Conservation (phyloP, 2,888 invertebrate species). For the Mythimna loreyi region DNA sequence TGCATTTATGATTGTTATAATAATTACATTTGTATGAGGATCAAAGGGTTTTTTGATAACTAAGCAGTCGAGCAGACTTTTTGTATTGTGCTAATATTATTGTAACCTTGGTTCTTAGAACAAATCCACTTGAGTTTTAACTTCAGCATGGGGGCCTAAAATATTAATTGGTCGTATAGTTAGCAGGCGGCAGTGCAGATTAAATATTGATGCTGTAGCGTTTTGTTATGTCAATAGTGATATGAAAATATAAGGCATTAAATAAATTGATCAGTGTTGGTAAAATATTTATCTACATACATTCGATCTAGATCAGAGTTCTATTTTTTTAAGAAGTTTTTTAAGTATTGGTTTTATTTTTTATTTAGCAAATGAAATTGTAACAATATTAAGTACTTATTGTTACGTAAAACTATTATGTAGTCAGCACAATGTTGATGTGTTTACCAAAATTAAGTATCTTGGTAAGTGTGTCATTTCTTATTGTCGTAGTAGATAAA, state of each 20-base stretch:
- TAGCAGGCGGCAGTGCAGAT: not conserved
- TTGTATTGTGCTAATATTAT: not conserved
- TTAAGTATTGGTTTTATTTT: constrained; percentile 16
- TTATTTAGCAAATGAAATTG: constrained; percentile 1
- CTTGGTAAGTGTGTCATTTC: constrained; percentile 42
- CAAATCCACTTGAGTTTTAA: not conserved
- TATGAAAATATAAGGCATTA: not conserved
- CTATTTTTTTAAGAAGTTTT: constrained; percentile 43
- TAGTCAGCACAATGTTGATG: constrained; percentile 13
- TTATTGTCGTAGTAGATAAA: constrained; percentile 38
- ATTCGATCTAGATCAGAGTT: constrained; percentile 2
- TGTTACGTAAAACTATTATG: not conserved
- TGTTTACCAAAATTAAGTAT: constrained; percentile 39
- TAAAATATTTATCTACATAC: not conserved
- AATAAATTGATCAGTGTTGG: constrained; percentile 8
- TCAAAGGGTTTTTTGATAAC: constrained; percentile 11
- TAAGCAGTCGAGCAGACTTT: constrained; percentile 1
- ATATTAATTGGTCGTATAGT: not conserved
- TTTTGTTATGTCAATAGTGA: not conserved
- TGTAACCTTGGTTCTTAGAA: not conserved
- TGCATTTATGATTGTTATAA: constrained; percentile 17
- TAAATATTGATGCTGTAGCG: not conserved
- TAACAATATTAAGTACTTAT: not conserved
- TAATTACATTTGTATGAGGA: constrained; percentile 15
- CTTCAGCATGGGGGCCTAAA: not conserved